Evolutionary conservation across 1,140 invertebrate species (phyloP).

Genomic region (Pseudomyrmex concolor): DNA sequence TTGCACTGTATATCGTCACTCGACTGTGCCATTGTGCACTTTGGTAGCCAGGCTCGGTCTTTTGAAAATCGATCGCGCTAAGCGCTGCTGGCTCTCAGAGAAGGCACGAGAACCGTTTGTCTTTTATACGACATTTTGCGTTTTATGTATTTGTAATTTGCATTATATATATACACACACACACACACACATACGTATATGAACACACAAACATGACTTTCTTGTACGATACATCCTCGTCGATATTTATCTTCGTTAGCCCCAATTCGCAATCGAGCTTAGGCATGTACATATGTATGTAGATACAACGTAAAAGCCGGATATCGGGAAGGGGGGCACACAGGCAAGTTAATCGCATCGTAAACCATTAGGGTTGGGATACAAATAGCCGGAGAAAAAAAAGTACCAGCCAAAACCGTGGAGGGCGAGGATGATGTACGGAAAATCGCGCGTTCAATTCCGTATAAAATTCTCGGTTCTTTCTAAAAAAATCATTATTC

Average conservation of each 20-base stretch:
- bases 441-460: conserved; percentile 22
- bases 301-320: conserved; percentile 21
- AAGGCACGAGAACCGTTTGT: conserved; percentile 35
- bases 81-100: neutral
- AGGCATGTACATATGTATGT: neutral
- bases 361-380: conserved; percentile 50
- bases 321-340: conserved; percentile 11
- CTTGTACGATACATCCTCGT: conserved; percentile 16
- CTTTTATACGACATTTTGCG: conserved; percentile 48
- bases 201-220: neutral
- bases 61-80: conserved; percentile 42
- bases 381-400: conserved; percentile 47
- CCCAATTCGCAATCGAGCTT: conserved; percentile 40
- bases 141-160: conserved; percentile 31
- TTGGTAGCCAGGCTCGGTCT: conserved; percentile 14
- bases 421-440: neutral
- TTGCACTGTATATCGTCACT: conserved; percentile 40
- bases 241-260: conserved; percentile 61
- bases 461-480: neutral
- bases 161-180: neutral
- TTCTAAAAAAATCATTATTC: neutral
- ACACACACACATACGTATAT: neutral
- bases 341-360: conserved; percentile 45
- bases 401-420: neutral
- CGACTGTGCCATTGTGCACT: conserved; percentile 8